Evolutionary conservation across 1,140 invertebrate genomes (phyloP).

Genomic region (Bombus ignitus): DNA sequence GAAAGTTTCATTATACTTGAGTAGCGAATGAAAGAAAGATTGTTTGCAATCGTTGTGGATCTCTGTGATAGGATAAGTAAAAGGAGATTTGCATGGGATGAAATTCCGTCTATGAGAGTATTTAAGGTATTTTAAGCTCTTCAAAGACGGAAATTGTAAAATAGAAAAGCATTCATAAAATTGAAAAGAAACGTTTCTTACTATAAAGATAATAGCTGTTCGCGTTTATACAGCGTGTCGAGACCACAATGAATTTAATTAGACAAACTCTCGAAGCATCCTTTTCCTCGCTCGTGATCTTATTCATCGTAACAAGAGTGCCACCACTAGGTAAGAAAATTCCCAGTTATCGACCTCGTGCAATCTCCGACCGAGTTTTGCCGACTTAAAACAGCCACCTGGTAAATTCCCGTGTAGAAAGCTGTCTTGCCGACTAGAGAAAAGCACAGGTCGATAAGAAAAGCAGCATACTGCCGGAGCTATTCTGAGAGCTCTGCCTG

Average conservation of each 20-base stretch:
- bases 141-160: too few relatives aligned
- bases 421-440: conserved; percentile 66
- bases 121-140: too few relatives aligned
- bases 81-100: too few relatives aligned
- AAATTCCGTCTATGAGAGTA: too few relatives aligned
- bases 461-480: conserved; percentile 34
- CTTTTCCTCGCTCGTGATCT: neutral
- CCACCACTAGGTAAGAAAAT: conserved; percentile 54
- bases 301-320: neutral
- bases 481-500: conserved; percentile 57
- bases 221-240: too few relatives aligned
- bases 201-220: too few relatives aligned
- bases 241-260: neutral
- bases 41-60: too few relatives aligned
- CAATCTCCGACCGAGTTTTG: conserved; percentile 28
- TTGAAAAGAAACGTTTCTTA: too few relatives aligned
- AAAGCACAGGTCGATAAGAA: conserved; percentile 67
- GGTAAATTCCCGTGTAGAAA: conserved; percentile 59
- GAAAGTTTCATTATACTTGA: too few relatives aligned
- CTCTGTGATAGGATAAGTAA: too few relatives aligned
- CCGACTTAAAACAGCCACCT: conserved; percentile 15
- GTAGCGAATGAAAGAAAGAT: too few relatives aligned
- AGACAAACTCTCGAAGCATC: neutral
- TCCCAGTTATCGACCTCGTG: conserved; percentile 52
- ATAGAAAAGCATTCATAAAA: too few relatives aligned